Conservation (phyloP, 2,888 invertebrate genomes). For the Muschampia plurimacula region DNA sequence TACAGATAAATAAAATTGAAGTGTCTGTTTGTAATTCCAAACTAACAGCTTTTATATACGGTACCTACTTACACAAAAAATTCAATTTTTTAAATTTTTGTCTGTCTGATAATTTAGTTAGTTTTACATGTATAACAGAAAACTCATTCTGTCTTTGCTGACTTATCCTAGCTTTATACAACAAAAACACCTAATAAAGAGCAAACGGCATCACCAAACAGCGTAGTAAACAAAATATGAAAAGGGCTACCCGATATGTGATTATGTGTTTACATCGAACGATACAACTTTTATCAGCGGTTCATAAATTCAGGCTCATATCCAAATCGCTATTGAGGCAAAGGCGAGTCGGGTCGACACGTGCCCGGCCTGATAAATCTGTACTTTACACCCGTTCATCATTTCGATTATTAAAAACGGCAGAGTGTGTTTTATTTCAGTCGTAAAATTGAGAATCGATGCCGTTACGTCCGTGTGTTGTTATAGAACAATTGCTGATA, state of each 20-base stretch:
- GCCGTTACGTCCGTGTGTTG: background rate
- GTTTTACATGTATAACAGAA: too few relatives aligned
- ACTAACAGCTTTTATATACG: too few relatives aligned
- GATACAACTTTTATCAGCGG: conserved; percentile 78
- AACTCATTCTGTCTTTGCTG: too few relatives aligned
- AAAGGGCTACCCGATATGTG: conserved; percentile 57
- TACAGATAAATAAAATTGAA: too few relatives aligned
- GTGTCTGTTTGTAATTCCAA: too few relatives aligned
- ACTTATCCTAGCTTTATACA: background rate
- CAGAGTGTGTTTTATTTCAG: conserved; percentile 36
- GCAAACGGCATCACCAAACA: conserved; percentile 17
- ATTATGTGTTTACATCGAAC: conserved; percentile 54
- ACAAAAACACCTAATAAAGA: conserved; percentile 22
- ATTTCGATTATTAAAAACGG: conserved; percentile 53
- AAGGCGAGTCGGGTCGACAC: conserved; percentile 56
- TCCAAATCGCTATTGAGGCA: conserved; percentile 66
- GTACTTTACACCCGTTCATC: conserved; percentile 54
- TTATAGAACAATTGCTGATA: background rate
- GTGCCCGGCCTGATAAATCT: conserved; percentile 67
- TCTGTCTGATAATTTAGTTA: too few relatives aligned
- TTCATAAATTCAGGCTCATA: conserved; percentile 80
- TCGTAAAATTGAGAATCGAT: conserved; percentile 28
- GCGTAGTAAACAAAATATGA: conserved; percentile 22
- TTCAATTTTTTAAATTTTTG: too few relatives aligned
- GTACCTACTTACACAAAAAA: too few relatives aligned